Conservation (phyloP, 1,140 invertebrate species). For the Nasonia giraulti region DNA sequence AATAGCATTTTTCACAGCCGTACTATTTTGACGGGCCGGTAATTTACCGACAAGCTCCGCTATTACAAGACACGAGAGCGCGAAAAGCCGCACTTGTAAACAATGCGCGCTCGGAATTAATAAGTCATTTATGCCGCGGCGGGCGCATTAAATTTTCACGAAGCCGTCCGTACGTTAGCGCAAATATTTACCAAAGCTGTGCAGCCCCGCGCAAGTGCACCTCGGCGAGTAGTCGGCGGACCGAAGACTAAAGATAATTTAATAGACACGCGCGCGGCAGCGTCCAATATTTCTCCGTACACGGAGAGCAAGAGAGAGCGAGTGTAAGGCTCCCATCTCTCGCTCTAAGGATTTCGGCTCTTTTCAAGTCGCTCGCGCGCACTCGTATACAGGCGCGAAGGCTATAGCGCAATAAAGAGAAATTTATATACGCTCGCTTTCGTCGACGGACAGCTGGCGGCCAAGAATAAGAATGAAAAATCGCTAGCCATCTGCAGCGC, state of each 20-base stretch:
- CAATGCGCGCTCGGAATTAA: background rate
- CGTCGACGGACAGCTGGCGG: conserved; percentile 24
- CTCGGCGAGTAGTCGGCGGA: background rate
- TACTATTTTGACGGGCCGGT: too few relatives aligned
- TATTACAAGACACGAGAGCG: too few relatives aligned
- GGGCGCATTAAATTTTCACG: conserved; percentile 9
- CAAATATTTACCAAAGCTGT: conserved; percentile 24
- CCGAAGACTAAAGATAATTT: conserved; percentile 31
- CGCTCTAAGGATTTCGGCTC: background rate
- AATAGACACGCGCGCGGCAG: background rate
- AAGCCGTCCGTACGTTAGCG: background rate
- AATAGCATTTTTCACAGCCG: too few relatives aligned
- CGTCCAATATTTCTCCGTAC: background rate
- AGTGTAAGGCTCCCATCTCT: background rate
- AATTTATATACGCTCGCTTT: conserved; percentile 38
- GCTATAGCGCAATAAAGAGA: conserved; percentile 52
- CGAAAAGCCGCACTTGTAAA: background rate
- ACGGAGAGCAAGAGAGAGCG: background rate
- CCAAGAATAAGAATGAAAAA: conserved; percentile 47
- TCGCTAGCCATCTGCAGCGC: conserved; percentile 40
- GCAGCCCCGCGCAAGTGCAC: too few relatives aligned
- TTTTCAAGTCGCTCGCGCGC: conserved; percentile 9
- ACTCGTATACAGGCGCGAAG: conserved; percentile 18
- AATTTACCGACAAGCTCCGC: too few relatives aligned
- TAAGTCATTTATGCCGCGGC: background rate